Evolutionary conservation across 2,888 invertebrate genomes (phyloP), one percentile per base, ranked within the genome.

Genomic region (Cantharis flavilabris): DNA sequence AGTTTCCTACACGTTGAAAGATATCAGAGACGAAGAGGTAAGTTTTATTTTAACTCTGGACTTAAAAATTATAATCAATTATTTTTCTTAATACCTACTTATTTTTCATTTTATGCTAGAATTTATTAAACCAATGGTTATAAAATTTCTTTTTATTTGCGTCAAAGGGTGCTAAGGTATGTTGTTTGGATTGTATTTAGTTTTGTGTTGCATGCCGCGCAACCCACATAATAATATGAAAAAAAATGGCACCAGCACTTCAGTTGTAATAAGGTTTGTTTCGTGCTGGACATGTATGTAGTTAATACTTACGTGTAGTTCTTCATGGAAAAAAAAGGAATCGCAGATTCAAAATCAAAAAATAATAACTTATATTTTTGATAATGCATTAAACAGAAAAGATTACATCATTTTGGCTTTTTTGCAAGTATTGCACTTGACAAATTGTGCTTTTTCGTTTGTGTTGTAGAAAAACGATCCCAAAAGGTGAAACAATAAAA

Each of bases 21-120:
- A 98, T 88, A 96, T 98, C 81, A 91, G 97, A 80, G 98, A 98
- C 86, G 97, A 98, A 89, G 97, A 97, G 94, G 97, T 97, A 90
- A 89, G 89, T 87, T 28, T 70, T 67, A 71, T 69, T 74, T 70
- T 20, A 11, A 64, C n/a, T 13, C 10, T 30, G 28, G 3, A 49
- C 7, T 49, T 49, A 2, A n/a, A 49, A 49, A 26, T 64, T 72
- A 11, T 65, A 72, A 64, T 65, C n/a, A 26, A 23, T 65, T 65
- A 63, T 75, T 69, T 71, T 72, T 70, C 75, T 71, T 62, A 69
- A 74, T 73, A 16, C 33, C 70, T 62, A 63, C 69, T 72, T 70
- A 26, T 72, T 76, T 63, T 26, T 76, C 69, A 49, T 49, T 49
- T 49, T 49, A 49, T 62, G 73, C 74, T 76, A 76, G 70, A 76